Evolutionary conservation across 2,888 invertebrate genomes (phyloP).

Genomic region (Microchrysa polita): DNA sequence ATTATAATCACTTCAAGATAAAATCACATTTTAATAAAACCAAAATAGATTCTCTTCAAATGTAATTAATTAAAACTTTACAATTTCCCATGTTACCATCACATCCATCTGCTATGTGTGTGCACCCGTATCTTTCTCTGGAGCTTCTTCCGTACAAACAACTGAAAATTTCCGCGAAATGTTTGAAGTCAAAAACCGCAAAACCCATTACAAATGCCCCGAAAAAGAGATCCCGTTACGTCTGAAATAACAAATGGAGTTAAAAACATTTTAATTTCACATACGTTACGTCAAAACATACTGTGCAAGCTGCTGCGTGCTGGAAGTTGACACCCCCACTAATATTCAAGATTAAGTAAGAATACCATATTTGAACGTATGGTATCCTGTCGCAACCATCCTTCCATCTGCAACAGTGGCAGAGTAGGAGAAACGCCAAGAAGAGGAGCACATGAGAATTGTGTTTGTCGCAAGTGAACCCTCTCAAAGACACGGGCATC

Average conservation of each 20-base stretch:
- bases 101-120: too few relatives aligned
- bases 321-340: too few relatives aligned
- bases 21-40: too few relatives aligned
- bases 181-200: background rate
- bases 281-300: background rate
- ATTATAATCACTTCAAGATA: too few relatives aligned
- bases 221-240: background rate
- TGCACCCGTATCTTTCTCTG: background rate
- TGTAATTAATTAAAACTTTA: background rate
- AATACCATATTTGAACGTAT: background rate
- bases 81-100: too few relatives aligned
- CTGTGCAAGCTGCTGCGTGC: too few relatives aligned
- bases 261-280: slow-evolving; percentile 6
- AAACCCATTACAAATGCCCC: background rate
- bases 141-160: background rate
- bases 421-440: too few relatives aligned
- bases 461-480: too few relatives aligned
- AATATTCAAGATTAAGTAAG: too few relatives aligned
- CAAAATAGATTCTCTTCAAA: background rate
- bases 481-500: background rate
- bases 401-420: background rate
- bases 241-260: background rate
- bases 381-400: background rate
- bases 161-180: background rate
- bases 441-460: too few relatives aligned